Evolutionary conservation across 2,113 vertebrate genomes (phyloP), one percentile per base, ranked within the genome.

Genomic region (Mionectes macconnelli): DNA sequence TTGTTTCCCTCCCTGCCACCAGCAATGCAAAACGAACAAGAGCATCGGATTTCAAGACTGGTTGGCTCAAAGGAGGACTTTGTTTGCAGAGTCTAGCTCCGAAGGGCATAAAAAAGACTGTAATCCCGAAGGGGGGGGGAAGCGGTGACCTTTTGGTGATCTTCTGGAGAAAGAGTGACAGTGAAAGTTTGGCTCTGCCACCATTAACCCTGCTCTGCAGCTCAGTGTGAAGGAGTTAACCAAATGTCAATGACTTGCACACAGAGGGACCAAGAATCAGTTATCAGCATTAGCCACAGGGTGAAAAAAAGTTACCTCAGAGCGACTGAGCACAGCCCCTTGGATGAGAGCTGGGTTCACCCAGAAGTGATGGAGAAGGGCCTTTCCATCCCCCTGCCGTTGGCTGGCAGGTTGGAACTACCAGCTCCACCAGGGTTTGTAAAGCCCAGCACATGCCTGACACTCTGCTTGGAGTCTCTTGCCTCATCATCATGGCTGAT

Each of bases 31-130:
- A 93, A 49, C 6, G 87, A 94, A 84, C 78, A 88, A 93, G 78
- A 30, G 80, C 73, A 67, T 95, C 35, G 2, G 75, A 91, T 97
- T 97, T 95, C 94, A 93, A 60, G 84, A 92, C 70, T 74, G 59
- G 50, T 9, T 53, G 75, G 60, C 86, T 96, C 77, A 97, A 96
- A 97, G 75, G 64, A 80, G 72, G 60, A 94, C 94, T 94, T 96
- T 93, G 92, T 96, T 87, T 64, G 87, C 6, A 1, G 69, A 80
- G 45, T 50, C 68, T 25, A 28, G 73, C 57, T 96, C 15, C 2
- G 63, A 92, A 87, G 57, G 88, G 59, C 47, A 8, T 66, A 73
- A 75, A 82, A 95, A 92, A 63, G 59, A 87, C 93, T 79, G 69
- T 69, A 88, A 89, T 94, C 87, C 92, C 55, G 66, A 81, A 84